phyloP scores from a whole-genome alignment of 2,797 vertebrate species.

The Molossus molossus region DNA sequence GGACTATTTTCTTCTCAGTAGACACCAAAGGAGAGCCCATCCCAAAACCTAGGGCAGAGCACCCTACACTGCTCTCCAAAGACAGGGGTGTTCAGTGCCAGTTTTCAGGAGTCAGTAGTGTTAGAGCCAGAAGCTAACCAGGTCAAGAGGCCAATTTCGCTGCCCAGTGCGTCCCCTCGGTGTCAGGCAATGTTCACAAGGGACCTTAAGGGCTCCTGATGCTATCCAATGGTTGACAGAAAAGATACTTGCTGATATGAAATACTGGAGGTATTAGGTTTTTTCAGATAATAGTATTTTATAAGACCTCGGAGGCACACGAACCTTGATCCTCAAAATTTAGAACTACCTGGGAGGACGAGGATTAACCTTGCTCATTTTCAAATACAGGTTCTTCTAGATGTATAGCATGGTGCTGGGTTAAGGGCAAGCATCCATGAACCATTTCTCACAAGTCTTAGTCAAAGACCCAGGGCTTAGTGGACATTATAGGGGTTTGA shows the following conservation, averaged over 20 bases:
- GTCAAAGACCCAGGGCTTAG: not conserved
- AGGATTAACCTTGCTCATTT: not conserved
- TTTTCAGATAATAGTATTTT: not conserved
- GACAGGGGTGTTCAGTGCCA: not conserved
- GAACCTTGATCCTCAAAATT: conserved; percentile 15
- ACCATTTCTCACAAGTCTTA: not conserved
- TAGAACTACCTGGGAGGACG: conserved; percentile 29
- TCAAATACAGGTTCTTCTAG: not conserved
- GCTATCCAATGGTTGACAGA: not conserved
- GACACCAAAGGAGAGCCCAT: not conserved
- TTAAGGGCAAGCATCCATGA: not conserved
- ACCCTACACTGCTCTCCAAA: not conserved
- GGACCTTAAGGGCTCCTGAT: not conserved
- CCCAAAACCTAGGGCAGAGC: not conserved
- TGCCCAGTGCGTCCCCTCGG: not conserved
- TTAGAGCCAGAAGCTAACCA: not conserved
- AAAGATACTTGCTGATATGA: not conserved
- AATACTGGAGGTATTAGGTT: not conserved
- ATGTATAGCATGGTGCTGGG: not conserved
- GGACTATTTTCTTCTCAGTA: not conserved
- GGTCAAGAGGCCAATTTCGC: too few species aligned
- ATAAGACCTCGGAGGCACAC: not conserved
- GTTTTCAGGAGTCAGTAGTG: not conserved
- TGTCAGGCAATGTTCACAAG: not conserved
- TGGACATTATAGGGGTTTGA: not conserved